A percentile compares a stretch with the other conserved stretches of the same genome.
Conservation (phyloP, 2,888 invertebrate species). For the Apamea epomidion region DNA sequence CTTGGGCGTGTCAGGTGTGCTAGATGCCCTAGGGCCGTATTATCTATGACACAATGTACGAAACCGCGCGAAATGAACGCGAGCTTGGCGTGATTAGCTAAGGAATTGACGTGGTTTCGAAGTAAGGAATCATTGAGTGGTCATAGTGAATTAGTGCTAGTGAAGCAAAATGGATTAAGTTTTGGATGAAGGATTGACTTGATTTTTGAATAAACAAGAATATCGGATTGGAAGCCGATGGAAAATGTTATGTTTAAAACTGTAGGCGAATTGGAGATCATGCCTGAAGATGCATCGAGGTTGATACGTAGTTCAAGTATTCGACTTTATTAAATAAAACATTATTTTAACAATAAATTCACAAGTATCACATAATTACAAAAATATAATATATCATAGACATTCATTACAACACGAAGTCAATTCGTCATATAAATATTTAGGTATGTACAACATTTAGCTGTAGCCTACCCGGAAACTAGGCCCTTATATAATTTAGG, state of each 20-base stretch:
- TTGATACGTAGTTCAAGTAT: slow-evolving; percentile 35
- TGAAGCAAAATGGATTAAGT: not conserved
- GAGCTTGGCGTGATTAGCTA: not conserved
- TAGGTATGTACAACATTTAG: slow-evolving; percentile 54
- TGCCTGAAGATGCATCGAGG: slow-evolving; percentile 16
- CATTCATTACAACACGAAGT: slow-evolving; percentile 59
- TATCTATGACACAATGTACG: no score
- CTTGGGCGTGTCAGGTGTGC: not conserved
- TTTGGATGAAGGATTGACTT: no score
- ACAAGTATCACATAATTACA: slow-evolving; percentile 64
- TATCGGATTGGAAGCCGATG: slow-evolving; percentile 3
- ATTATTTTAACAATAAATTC: slow-evolving; percentile 51
- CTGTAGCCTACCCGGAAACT: slow-evolving; percentile 58
- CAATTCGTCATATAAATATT: slow-evolving; percentile 48
- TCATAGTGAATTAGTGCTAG: no score
- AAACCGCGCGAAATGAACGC: not conserved
- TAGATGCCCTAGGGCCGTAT: not conserved
- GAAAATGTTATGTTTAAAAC: not conserved
- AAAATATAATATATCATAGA: slow-evolving; percentile 63
- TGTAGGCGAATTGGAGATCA: not conserved
- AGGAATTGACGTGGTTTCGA: not conserved
- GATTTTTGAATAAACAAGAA: not conserved
- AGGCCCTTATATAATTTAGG: slow-evolving; percentile 58
- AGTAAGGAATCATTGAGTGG: not conserved
- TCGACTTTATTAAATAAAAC: slow-evolving; percentile 52